Percentiles rank a stretch among this genome's conserved stretches.
Conservation (phyloP, 2,888 invertebrate species). For the Marronus borbonicus region DNA sequence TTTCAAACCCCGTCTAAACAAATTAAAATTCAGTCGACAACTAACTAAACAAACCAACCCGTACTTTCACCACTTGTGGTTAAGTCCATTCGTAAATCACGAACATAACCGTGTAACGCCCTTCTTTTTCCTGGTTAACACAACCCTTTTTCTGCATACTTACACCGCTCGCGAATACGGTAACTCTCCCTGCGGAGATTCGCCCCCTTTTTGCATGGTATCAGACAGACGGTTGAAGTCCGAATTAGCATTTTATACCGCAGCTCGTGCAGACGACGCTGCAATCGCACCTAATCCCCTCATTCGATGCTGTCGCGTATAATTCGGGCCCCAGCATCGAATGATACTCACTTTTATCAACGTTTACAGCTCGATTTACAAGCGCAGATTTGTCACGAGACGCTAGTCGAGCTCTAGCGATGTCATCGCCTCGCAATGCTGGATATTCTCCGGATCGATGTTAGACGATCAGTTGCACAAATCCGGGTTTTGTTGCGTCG, state of each 20-base stretch:
- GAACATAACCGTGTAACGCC: background rate
- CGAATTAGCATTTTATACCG: conserved; percentile 55
- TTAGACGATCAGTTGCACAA: too few relatives aligned
- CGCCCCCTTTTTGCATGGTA: conserved; percentile 13
- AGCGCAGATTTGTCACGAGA: conserved; percentile 9
- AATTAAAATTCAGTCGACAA: too few relatives aligned
- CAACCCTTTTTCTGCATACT: background rate
- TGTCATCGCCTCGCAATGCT: too few relatives aligned
- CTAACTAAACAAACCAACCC: too few relatives aligned
- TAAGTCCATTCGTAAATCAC: too few relatives aligned
- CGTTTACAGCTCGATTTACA: conserved; percentile 23
- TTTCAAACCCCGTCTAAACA: too few relatives aligned
- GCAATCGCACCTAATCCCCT: conserved; percentile 53
- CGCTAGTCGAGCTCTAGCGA: background rate
- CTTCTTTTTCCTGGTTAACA: background rate
- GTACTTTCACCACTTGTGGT: too few relatives aligned
- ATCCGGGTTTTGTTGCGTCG: too few relatives aligned
- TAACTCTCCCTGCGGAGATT: background rate
- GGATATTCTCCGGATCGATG: too few relatives aligned
- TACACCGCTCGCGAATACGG: background rate
- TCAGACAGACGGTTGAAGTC: conserved; percentile 36
- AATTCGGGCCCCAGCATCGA: conserved; percentile 1
- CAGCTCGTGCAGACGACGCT: conserved; percentile 45
- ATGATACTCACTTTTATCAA: conserved; percentile 24
- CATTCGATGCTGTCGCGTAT: conserved; percentile 53